Base-by-base conservation (phyloP, 2,888 invertebrate species). In the Scaptomyza reducta region DNA sequence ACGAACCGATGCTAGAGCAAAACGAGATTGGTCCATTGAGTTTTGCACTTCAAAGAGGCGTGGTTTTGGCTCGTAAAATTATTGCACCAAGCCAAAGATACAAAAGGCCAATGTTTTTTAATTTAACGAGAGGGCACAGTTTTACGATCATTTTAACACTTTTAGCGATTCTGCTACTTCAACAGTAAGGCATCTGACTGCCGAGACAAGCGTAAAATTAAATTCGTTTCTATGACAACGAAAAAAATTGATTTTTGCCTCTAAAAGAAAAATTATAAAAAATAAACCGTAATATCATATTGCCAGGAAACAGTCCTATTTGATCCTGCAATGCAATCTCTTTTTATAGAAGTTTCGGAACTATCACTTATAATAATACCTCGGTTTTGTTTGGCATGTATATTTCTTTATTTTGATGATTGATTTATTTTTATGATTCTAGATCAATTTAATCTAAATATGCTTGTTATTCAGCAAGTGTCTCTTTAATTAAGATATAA, bases 161-260 rank as follows among this genome's bases (percentile, higher is more conserved):
- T 77, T 65, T 64, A 75, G 16, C 22, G 40, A 55, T 65, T 58
- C 62, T 50, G 18, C 31, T 54, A 44, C 53, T 54, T 65, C 45
- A 51, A 41, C 18, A 54, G 18, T 46, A 40, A 29, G 38, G 31
- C 25, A 47, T 6, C 10, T 50, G 47, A 6, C 47, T 22, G 63
- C 35, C 54, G 71, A 87, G 89, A 89, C 87, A 88, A 87, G 89
- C 89, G 90, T 89, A 84, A 87, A 90, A 90, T 90, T 85, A 80
- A 85, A 81, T 87, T 77, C 65, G 78, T 75, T 85, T 84, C 89
- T 86, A 78, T 84, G 88, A 79, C 71, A 49, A 49, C 49, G 54
- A 59, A 59, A 58, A 57, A 79, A 59, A 62, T 79, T 74, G 74
- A 74, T 77, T 81, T 74, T 53, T 51, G 64, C 54, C 50, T 68